Percentiles rank a stretch among this genome's conserved stretches.
phyloP scores from a whole-genome alignment of 2,113 vertebrate species.

The Gadus chalcogrammus region DNA sequence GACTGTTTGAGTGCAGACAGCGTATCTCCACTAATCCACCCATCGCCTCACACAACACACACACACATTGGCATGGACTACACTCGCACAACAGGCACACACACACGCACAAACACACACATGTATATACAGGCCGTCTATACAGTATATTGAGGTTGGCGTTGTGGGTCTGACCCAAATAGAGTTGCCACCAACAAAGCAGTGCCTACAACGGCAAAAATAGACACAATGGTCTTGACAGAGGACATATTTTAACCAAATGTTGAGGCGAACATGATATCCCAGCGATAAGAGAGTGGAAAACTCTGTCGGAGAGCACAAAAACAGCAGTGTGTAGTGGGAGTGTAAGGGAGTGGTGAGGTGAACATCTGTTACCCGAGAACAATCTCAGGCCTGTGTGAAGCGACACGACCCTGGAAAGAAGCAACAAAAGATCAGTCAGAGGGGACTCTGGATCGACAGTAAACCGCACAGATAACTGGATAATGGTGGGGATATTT shows the following conservation, averaged over 20 bases:
- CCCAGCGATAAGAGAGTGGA: slow-evolving; percentile 54
- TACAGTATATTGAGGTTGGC: too few relatives aligned
- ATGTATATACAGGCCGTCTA: too few relatives aligned
- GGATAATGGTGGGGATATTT: too few relatives aligned
- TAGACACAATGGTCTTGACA: slow-evolving; percentile 56
- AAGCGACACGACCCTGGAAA: not conserved
- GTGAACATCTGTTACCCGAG: slow-evolving; percentile 34
- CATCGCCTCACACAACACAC: slow-evolving; percentile 27
- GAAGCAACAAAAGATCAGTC: too few relatives aligned
- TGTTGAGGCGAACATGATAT: slow-evolving; percentile 30
- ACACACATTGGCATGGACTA: slow-evolving; percentile 4
- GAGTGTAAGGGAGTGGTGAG: slow-evolving; percentile 17
- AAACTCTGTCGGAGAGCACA: slow-evolving; percentile 37
- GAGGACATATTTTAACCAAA: slow-evolving; percentile 52
- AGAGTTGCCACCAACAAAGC: not conserved
- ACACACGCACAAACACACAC: too few relatives aligned
- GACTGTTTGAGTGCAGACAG: slow-evolving; percentile 56
- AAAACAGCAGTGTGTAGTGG: slow-evolving; percentile 29
- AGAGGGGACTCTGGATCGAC: too few relatives aligned
- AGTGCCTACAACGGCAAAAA: slow-evolving; percentile 39
- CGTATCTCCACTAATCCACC: slow-evolving; percentile 58
- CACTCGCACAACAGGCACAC: slow-evolving; percentile 4
- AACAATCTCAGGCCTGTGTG: slow-evolving; percentile 10
- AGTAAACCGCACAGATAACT: too few relatives aligned
- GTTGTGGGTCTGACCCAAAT: too few relatives aligned